phyloP scores from a whole-genome alignment of 2,113 vertebrate genomes.

The Cercocebus atys region DNA sequence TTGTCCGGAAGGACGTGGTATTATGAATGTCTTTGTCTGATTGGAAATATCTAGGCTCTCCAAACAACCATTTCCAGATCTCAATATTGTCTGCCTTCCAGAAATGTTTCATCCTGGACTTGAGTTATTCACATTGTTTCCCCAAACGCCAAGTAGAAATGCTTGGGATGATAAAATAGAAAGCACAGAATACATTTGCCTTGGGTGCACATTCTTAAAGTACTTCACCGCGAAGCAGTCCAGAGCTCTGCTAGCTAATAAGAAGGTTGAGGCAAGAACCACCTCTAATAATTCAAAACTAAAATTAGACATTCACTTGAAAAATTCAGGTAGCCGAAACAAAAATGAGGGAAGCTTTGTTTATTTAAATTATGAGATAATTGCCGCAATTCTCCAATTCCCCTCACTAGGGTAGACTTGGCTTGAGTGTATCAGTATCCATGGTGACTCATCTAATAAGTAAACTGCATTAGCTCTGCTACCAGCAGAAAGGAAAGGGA shows the following conservation, averaged over 20 bases:
- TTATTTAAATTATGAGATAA: conserved; percentile 78
- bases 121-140: conserved; percentile 30
- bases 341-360: conserved; percentile 61
- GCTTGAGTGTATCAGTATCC: conserved; percentile 73
- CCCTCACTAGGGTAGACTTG: conserved; percentile 71
- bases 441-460: conserved; percentile 78
- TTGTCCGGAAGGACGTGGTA: not conserved
- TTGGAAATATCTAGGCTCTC: conserved; percentile 27
- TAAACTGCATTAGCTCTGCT: conserved; percentile 75
- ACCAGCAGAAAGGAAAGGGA: conserved; percentile 61
- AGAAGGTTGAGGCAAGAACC: conserved; percentile 45
- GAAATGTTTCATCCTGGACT: conserved; percentile 22
- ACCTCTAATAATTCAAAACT: conserved; percentile 53
- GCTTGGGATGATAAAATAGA: conserved; percentile 4
- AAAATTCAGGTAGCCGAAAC: conserved; percentile 71
- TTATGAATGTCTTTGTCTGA: conserved; percentile 48
- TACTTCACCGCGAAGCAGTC: not conserved
- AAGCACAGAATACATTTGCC: not conserved
- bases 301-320: conserved; percentile 68
- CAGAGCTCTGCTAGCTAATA: conserved; percentile 25
- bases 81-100: conserved; percentile 9
- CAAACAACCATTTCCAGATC: conserved; percentile 25
- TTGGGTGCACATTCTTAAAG: not conserved
- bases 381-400: conserved; percentile 75
- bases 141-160: conserved; percentile 7